Base-by-base conservation (phyloP, 1,140 invertebrate genomes). In the Pachypeltis micranthus region DNA sequence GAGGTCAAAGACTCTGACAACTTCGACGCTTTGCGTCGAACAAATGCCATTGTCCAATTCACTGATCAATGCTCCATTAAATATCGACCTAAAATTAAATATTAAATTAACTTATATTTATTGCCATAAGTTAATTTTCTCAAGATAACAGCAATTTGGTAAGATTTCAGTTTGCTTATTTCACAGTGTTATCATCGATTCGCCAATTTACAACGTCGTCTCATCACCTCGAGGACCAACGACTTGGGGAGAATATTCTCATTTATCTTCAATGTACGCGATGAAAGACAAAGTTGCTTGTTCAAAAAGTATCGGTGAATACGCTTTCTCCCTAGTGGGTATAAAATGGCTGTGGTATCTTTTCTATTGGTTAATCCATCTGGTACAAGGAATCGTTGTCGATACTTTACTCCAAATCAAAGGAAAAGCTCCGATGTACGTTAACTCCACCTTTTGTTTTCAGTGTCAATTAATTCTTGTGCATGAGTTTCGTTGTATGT, bases 141-240 rank as follows among this genome's bases (percentile, higher is more conserved):
- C n/a, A n/a, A n/a, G n/a, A n/a, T n/a, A n/a, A n/a, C n/a, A n/a
- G n/a, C n/a, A n/a, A n/a, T n/a, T n/a, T n/a, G n/a, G n/a, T n/a
- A n/a, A n/a, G n/a, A n/a, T n/a, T n/a, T n/a, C n/a, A n/a, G n/a
- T n/a, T n/a, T n/a, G n/a, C n/a, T n/a, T n/a, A n/a, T n/a, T n/a
- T 10, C 10, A 29, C 29, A 27, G 59, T 2, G n/a, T 24, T 14
- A 19, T 55, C 26, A n/a, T 3, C 7, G 19, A 10, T 12, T 28
- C 28, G 16, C 39, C 44, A 28, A 64, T 64, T 21, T 64, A 34
- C 44, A 61, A 64, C 24, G n/a, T 61, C n/a, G 84, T 86, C 4
- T 85, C 84, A 3, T 83, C 80, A 12, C 74, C 74, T 3, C 81
- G 86, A 28, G 82, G 85, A 65, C 82, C 82, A 24, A 74, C 88